These are phyloP conservation scores for Tenebrosternarchus preto DNA, from an alignment of 2,113 vertebrate species.

Conservation along the genomic window DNA sequence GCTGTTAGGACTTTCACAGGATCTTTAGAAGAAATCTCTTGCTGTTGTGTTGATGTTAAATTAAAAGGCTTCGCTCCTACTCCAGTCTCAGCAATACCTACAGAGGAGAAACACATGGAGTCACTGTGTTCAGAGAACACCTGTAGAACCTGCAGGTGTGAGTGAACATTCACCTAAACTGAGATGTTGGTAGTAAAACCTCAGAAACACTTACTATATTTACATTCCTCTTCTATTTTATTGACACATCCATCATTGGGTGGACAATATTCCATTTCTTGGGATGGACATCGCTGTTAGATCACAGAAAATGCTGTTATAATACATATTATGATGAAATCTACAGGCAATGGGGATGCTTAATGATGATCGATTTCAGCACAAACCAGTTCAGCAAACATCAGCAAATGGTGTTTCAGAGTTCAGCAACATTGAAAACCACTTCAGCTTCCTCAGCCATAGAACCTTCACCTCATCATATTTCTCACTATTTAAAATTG, in stretches of 20 bases:
- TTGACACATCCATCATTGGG: background rate
- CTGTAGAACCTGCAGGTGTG: too few relatives aligned
- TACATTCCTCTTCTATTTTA: background rate
- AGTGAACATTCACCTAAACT: too few relatives aligned
- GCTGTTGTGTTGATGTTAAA: background rate
- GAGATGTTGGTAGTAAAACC: too few relatives aligned
- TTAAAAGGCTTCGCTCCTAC: background rate
- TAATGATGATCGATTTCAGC: conserved; percentile 18
- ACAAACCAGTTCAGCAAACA: conserved; percentile 35
- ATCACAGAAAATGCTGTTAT: background rate
- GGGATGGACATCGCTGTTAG: background rate
- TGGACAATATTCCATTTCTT: background rate
- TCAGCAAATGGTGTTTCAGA: conserved; percentile 19
- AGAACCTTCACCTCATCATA: background rate
- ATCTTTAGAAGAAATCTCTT: background rate
- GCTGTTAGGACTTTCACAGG: background rate
- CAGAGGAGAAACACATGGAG: background rate
- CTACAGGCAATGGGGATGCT: too few relatives aligned
- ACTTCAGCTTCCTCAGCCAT: background rate
- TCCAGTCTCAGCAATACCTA: conserved; percentile 13
- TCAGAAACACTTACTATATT: too few relatives aligned
- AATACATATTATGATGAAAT: background rate
- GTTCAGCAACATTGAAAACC: background rate
- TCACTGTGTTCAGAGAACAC: too few relatives aligned
- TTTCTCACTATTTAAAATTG: too few relatives aligned